Evolutionary conservation across 2,888 invertebrate genomes (phyloP).

Genomic region (Apeira syringaria): DNA sequence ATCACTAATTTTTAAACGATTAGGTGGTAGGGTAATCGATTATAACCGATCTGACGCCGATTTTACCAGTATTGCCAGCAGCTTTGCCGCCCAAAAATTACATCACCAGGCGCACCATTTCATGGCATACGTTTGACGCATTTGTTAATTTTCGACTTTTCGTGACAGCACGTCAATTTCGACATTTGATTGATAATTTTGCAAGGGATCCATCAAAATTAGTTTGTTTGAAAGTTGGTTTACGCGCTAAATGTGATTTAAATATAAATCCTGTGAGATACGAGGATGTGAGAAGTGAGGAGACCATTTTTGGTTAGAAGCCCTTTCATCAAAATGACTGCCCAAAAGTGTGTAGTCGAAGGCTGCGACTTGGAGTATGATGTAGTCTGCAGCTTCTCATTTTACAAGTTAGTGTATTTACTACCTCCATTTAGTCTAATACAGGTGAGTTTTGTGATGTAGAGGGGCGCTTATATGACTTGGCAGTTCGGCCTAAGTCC

Average conservation of each 20-base stretch:
- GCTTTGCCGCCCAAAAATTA: slow-evolving; percentile 55
- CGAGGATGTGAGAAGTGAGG: slow-evolving; percentile 68
- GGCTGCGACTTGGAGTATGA: slow-evolving; percentile 79
- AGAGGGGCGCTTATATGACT: slow-evolving; percentile 1
- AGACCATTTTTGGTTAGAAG: slow-evolving; percentile 64
- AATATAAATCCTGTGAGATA: slow-evolving; percentile 54
- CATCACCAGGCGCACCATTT: slow-evolving; percentile 79
- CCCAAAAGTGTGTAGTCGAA: slow-evolving; percentile 77
- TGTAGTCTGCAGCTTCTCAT: slow-evolving; percentile 80
- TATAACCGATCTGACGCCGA: not conserved
- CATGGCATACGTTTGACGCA: slow-evolving; percentile 76
- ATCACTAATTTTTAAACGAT: too few species aligned
- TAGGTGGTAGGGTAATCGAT: too few species aligned
- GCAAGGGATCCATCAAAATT: slow-evolving; percentile 79
- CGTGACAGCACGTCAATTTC: slow-evolving; percentile 83
- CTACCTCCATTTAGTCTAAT: slow-evolving; percentile 17
- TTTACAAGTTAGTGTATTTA: slow-evolving; percentile 76
- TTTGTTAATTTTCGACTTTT: slow-evolving; percentile 78
- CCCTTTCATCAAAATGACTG: slow-evolving; percentile 62
- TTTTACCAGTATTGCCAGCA: slow-evolving; percentile 56
- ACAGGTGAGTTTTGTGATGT: not conserved
- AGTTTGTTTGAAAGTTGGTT: slow-evolving; percentile 82
- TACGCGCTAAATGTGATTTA: slow-evolving; percentile 76
- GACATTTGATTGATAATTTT: slow-evolving; percentile 84
- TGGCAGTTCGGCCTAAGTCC: slow-evolving; percentile 7